Conservation (phyloP, 92 coral and sea anemone genomes). For the Montipora capitata region DNA sequence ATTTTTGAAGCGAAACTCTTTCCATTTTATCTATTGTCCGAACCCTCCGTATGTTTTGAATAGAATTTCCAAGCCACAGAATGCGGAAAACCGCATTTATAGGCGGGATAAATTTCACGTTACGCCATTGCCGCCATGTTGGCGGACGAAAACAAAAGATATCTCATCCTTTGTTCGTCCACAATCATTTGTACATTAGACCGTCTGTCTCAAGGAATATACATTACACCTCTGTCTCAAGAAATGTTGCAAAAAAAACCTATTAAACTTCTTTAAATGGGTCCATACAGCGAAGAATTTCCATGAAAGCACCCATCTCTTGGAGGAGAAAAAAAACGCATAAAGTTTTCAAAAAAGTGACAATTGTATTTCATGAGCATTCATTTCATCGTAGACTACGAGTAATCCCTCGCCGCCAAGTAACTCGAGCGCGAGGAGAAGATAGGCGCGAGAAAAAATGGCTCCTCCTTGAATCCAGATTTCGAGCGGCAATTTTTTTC, state of each 20-base stretch:
- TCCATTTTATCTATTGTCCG: conserved; percentile 3
- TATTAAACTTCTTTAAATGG: background rate
- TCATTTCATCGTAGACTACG: conserved; percentile 4
- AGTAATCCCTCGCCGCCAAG: background rate
- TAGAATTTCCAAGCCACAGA: no score
- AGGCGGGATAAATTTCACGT: background rate
- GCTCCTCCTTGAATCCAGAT: no score
- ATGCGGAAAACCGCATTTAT: background rate
- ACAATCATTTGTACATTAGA: background rate
- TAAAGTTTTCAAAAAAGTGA: conserved; percentile 1
- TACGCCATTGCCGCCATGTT: background rate
- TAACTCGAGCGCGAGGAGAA: conserved; percentile 1
- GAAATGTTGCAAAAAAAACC: background rate
- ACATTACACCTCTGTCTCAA: conserved; percentile 4
- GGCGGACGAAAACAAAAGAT: no score
- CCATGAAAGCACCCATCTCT: no score
- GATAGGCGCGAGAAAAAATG: no score
- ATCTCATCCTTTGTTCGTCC: no score
- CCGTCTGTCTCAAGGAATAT: conserved; percentile 5
- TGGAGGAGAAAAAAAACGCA: background rate
- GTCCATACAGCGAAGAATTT: no score
- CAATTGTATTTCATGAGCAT: background rate
- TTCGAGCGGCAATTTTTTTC: background rate
- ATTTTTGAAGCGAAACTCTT: background rate
- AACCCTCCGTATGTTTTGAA: background rate